Conservation (phyloP, 2,797 vertebrate genomes). For the Typhlichthys eigenmanni region DNA sequence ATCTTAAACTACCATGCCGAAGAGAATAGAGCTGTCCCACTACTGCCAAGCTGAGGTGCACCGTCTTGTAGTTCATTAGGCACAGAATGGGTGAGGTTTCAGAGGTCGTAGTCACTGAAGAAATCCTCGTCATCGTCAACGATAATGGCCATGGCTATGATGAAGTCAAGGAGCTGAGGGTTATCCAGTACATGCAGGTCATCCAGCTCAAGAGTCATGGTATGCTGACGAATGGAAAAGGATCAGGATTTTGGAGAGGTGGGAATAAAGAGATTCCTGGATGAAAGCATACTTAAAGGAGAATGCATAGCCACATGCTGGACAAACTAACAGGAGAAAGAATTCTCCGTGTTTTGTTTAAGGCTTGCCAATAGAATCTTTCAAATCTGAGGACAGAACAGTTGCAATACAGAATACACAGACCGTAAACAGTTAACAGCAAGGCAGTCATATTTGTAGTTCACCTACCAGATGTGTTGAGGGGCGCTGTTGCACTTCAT, state of each 20-base stretch:
- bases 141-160: constrained; percentile 69
- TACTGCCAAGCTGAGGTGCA: background rate
- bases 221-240: constrained; percentile 42
- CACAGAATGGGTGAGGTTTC: constrained; percentile 17
- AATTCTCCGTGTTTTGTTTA: no score
- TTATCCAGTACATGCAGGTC: constrained; percentile 62
- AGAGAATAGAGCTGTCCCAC: background rate
- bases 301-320: background rate
- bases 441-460: background rate
- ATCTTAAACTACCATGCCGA: constrained; percentile 8
- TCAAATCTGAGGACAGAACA: background rate
- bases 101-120: constrained; percentile 38
- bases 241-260: background rate
- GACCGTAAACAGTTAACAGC: background rate
- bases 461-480: constrained; percentile 53
- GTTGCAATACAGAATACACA: no score
- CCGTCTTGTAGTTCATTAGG: constrained; percentile 16
- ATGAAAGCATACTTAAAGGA: background rate
- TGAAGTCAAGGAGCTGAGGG: constrained; percentile 67
- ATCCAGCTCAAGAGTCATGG: constrained; percentile 61
- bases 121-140: constrained; percentile 40
- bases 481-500: constrained; percentile 51
- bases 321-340: background rate
- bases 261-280: background rate
- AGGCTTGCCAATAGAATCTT: background rate